Percentiles rank a stretch among this genome's conserved stretches.
Conservation (phyloP, 1,140 invertebrate genomes). For the Aphaenogaster floridana region DNA sequence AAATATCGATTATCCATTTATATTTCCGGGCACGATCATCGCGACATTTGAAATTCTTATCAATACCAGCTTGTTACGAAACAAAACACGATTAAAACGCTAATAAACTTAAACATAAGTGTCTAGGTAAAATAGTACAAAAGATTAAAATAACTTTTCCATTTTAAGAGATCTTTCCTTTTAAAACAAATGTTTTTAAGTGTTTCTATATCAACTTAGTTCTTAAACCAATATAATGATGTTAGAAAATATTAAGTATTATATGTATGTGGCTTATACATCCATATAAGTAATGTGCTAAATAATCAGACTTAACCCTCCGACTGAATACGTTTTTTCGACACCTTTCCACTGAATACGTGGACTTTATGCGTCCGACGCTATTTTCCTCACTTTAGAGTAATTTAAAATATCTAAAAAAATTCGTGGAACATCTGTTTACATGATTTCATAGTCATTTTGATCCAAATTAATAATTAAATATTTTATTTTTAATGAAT, state of each 20-base stretch:
- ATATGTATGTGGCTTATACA: neutral
- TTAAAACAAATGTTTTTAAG: neutral
- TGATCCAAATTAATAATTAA: too few species aligned
- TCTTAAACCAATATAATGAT: neutral
- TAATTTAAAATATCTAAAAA: too few species aligned
- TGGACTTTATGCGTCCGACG: too few species aligned
- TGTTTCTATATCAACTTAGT: neutral
- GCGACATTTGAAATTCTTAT: neutral
- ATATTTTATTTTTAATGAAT: too few species aligned
- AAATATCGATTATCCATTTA: neutral
- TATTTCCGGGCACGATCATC: neutral
- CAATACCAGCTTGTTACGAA: neutral
- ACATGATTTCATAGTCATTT: too few species aligned
- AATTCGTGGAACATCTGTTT: too few species aligned
- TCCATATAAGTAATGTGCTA: neutral
- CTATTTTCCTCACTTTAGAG: too few species aligned
- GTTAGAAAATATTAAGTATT: constrained; percentile 4
- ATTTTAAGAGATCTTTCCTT: neutral
- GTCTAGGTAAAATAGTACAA: neutral
- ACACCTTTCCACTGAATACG: too few species aligned
- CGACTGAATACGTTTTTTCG: too few species aligned
- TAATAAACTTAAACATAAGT: neutral
- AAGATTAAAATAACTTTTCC: neutral
- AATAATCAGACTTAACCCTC: neutral
- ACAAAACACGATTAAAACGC: neutral